Evolutionary conservation across 2,113 vertebrate species (phyloP).

Genomic region (Mormyrus lacerda): DNA sequence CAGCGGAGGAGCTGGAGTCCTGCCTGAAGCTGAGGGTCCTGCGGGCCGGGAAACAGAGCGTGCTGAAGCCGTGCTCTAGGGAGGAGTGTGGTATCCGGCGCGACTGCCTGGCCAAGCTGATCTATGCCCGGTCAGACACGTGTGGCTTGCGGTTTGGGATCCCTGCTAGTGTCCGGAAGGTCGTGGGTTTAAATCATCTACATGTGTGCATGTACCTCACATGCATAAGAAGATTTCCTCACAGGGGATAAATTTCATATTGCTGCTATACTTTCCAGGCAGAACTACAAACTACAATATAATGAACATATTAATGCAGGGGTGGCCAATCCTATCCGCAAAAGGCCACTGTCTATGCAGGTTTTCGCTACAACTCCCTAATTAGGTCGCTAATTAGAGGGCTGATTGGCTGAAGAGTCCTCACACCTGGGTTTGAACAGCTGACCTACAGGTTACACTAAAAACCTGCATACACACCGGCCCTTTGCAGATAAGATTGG

Average conservation of each 20-base stretch:
- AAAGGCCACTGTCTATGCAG: no score
- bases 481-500: no score
- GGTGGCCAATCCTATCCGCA: no score
- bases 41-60: constrained; percentile 76
- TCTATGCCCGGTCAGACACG: constrained; percentile 74
- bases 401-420: no score
- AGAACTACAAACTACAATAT: background rate
- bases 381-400: no score
- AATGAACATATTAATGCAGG: background rate
- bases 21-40: constrained; percentile 70
- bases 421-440: no score
- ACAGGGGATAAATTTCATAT: background rate
- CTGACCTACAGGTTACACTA: no score
- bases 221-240: background rate
- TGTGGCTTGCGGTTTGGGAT: background rate
- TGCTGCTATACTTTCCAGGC: background rate
- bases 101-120: constrained; percentile 86
- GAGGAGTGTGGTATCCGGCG: constrained; percentile 75
- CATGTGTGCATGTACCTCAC: background rate
- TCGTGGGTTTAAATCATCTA: background rate
- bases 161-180: background rate
- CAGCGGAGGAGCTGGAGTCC: constrained; percentile 57
- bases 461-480: no score
- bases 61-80: constrained; percentile 76
- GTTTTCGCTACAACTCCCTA: no score